phyloP scores from a whole-genome alignment of 2,113 vertebrate species.

The Tautogolabrus adspersus region DNA sequence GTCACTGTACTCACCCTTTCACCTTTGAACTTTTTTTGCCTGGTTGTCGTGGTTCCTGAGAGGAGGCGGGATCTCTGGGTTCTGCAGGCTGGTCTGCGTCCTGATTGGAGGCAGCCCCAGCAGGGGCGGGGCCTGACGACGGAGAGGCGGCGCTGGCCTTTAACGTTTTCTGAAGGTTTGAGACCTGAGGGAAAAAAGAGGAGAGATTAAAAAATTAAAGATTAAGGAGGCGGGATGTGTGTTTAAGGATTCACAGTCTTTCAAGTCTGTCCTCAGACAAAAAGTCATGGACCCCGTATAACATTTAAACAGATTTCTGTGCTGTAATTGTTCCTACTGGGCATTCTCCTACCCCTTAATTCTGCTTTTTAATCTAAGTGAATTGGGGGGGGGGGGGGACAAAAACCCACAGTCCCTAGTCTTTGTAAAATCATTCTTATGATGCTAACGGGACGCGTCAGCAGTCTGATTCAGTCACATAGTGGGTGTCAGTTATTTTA shows the following conservation, averaged over 20 bases:
- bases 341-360: neutral
- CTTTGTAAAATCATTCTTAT: neutral
- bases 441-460: neutral
- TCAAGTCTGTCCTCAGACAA: neutral
- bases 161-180: constrained; percentile 97
- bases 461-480: neutral
- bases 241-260: neutral
- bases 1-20: constrained; percentile 89
- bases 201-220: neutral
- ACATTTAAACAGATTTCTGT: neutral
- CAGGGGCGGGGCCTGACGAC: constrained; percentile 87
- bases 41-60: constrained; percentile 93
- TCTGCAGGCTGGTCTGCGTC: constrained; percentile 86
- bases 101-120: constrained; percentile 90
- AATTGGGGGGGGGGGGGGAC: no score
- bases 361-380: neutral
- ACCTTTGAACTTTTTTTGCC: constrained; percentile 98
- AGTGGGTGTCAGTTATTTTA: neutral
- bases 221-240: neutral
- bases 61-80: constrained; percentile 88
- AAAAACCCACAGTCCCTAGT: neutral
- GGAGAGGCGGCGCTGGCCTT: constrained; percentile 91
- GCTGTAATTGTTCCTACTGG: neutral
- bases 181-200: constrained; percentile 83
- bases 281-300: neutral